These are phyloP conservation scores for Rhagonycha fulva DNA, from an alignment of 2,888 invertebrate species.

Conservation along the genomic window DNA sequence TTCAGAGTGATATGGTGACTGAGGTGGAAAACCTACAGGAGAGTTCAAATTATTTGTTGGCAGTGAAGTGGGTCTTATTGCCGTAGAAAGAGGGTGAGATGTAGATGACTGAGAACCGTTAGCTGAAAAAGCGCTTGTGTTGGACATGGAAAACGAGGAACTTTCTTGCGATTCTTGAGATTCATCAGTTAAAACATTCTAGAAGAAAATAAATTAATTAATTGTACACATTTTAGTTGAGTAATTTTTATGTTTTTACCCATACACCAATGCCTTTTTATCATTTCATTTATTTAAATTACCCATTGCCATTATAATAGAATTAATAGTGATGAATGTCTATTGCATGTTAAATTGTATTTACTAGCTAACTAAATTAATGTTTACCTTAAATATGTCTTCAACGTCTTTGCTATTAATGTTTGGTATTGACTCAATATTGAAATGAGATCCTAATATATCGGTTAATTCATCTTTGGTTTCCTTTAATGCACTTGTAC, in stretches of 20 bases:
- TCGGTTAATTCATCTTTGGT: conserved; percentile 74
- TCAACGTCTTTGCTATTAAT: conserved; percentile 92
- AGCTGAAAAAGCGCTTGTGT: conserved; percentile 24
- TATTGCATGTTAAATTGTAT: no score
- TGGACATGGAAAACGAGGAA: conserved; percentile 56
- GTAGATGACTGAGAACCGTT: conserved; percentile 33
- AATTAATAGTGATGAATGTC: no score
- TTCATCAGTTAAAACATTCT: conserved; percentile 82
- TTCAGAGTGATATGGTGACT: conserved; percentile 78
- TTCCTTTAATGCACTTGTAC: conserved; percentile 55
- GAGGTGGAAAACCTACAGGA: conserved; percentile 76
- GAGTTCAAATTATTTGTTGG: conserved; percentile 60
- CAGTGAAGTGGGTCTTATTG: conserved; percentile 56
- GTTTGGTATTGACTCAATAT: conserved; percentile 79
- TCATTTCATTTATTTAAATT: no score
- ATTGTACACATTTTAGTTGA: background rate
- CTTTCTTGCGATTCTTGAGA: conserved; percentile 80
- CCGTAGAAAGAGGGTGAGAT: conserved; percentile 33
- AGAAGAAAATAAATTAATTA: background rate
- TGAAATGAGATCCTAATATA: conserved; percentile 71
- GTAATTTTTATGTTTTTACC: no score
- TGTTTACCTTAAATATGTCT: conserved; percentile 76
- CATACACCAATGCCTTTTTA: no score
- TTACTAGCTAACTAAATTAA: background rate
- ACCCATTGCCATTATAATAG: no score